These are phyloP conservation scores for Cynocephalus volans DNA, from an alignment of 2,113 vertebrate species.

Conservation along the genomic window DNA sequence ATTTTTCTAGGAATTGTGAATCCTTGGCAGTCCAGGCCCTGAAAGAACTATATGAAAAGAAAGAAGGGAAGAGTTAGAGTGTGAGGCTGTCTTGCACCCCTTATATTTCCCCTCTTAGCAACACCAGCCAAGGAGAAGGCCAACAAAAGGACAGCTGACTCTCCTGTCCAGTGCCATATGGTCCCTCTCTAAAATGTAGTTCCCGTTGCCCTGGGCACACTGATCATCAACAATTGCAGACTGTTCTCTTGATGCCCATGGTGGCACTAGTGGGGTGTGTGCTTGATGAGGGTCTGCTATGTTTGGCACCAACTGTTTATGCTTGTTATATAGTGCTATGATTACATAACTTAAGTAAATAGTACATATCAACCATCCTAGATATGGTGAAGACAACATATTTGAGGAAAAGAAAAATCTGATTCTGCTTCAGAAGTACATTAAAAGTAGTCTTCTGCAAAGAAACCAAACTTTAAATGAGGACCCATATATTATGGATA, in stretches of 20 bases:
- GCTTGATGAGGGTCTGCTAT: not conserved
- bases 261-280: not conserved
- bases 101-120: not conserved
- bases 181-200: not conserved
- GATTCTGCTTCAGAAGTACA: not conserved
- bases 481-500: not conserved
- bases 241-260: not conserved
- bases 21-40: not conserved
- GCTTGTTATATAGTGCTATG: not conserved
- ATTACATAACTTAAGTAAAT: not conserved
- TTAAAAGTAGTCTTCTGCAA: not conserved
- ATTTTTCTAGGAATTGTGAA: not conserved
- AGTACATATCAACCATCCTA: not conserved
- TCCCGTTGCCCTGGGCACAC: not conserved
- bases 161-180: not conserved
- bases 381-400: not conserved
- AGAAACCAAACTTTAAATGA: slow-evolving; percentile 31
- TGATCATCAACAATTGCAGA: not conserved
- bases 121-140: not conserved
- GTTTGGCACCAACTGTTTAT: not conserved
- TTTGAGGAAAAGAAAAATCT: slow-evolving; percentile 24
- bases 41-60: not conserved
- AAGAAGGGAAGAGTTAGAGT: not conserved
- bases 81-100: not conserved
- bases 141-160: not conserved